Base-by-base conservation (phyloP, 2,113 vertebrate species). In the Cromileptes altivelis region DNA sequence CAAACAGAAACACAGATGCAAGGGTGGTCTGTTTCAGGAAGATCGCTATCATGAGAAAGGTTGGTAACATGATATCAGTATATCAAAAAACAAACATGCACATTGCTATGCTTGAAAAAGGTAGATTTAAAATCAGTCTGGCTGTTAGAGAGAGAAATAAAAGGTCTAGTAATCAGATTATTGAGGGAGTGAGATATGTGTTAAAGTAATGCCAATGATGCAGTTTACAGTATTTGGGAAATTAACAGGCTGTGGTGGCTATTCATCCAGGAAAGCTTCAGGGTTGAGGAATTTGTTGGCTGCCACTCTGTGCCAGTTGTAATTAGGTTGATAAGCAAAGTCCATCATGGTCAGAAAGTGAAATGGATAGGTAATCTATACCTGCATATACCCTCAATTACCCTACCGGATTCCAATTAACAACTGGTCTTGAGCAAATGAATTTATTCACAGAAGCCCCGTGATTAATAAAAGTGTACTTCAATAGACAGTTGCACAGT, bases 351-450 rank as follows among this genome's bases (percentile, higher is more conserved):
- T 12, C 37, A 87, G 81, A 74, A 78, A 75, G 71, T 70, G 64
- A 88, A 89, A 82, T 78, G 74, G 82, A 90, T 14, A 65, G 82
- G 70, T 84, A 78, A 91, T 91, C 84, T 61, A 87, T 90, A 86
- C 70, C 17, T 80, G 84, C 72, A 68, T 69, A 87, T 60, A 82
- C 62, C 49, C 82, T 86, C 70, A 62, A 82, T 91, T 87, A 82
- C 65, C 72, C 75, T 40, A 78, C 76, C 85, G 69, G 62, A 88
- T 90, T 89, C 65, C 82, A 91, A 88, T 87, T 85, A 89, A 76
- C 33, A 73, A 21, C 53, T 78, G 52, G 23, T 77, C 49, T 61
- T 75, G 45, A 82, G 40, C 52, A 58, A 81, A 80, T 58, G 0
- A 70, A 74, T 74, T 62, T 1, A 67, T 78, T 70, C 1, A 13